Conservation (phyloP, 2,888 invertebrate species). For the Spialia ferax region DNA sequence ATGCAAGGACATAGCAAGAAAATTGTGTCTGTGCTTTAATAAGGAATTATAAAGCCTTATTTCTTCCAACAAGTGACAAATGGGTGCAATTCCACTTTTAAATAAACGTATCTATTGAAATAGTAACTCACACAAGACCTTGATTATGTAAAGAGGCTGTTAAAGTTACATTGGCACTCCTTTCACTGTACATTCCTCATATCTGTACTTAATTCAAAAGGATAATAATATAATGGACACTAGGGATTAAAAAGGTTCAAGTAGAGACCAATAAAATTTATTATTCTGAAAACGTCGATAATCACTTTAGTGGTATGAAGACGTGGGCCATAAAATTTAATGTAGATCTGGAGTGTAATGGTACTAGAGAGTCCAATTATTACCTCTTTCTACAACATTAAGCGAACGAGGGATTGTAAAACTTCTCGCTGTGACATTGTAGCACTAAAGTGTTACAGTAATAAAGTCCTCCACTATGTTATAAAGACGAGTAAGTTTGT, state of each 20-base stretch:
- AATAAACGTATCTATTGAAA: no score
- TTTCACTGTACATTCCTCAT: no score
- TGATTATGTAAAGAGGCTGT: no score
- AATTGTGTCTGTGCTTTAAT: no score
- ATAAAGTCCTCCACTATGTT: no score
- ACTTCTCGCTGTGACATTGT: slow-evolving; percentile 21
- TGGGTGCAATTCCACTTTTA: no score
- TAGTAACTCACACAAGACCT: no score
- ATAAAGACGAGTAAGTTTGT: no score
- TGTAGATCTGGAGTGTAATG: slow-evolving; percentile 25
- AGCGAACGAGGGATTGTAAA: slow-evolving; percentile 29
- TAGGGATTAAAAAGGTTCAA: not conserved
- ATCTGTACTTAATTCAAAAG: not conserved
- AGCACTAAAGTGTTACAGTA: slow-evolving; percentile 3
- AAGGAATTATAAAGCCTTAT: no score
- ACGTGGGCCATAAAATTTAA: slow-evolving; percentile 30
- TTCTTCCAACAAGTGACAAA: no score
- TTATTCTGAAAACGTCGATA: slow-evolving; percentile 35
- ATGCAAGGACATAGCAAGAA: no score
- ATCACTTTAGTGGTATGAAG: slow-evolving; percentile 34
- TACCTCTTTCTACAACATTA: slow-evolving; percentile 36
- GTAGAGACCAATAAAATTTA: slow-evolving; percentile 14
- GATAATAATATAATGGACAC: not conserved
- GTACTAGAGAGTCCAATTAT: slow-evolving; percentile 35
- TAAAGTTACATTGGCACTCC: no score